Base-by-base conservation (phyloP, 2,113 vertebrate species). In the Electrona antarctica region DNA sequence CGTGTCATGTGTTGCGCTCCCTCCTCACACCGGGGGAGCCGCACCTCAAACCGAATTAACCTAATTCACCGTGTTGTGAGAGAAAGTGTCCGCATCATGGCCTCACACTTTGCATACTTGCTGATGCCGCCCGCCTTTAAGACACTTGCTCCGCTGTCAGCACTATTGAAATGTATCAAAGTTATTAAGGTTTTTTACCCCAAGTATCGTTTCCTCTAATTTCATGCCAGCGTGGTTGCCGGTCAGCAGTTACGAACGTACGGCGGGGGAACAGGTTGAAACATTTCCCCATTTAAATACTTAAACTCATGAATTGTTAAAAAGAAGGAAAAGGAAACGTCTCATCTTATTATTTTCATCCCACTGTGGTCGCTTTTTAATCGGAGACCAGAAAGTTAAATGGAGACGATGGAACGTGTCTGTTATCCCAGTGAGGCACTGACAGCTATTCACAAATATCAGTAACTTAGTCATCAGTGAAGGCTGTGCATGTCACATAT, bases 231-330 rank as follows among this genome's bases (percentile, higher is more conserved):
- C 69, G 62, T 57, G 73, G 72, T 9, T 21, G 33, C 67, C 65
- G 71, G 56, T 72, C 49, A 14, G 62, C 60, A 3, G 9, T 0
- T 63, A 12, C 33, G 33, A 6, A 41, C 33, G 33, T 41, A 41
- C 33, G 33, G 5, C 33, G 33, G 33, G 33, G 5, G 33, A 41
- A 41, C 33, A 4, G 33, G 33, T n/a, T 12, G 50, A 63, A 60
- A 71, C 49, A 59, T n/a, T 60, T 85, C 74, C 73, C 80, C 61
- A 76, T 85, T 81, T 84, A 71, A 77, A 74, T 6, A 21, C 60
- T n/a, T 64, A 41, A 41, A 41, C 33, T 41, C 33, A 41, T 71
- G 65, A 71, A 59, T 67, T 14, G 58, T 58, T 67, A 9, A 4
- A 73, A 51, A 7, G 3, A 28, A 67, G 71, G 69, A 46, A 55